These are phyloP conservation scores for Clarias pachynema DNA, from an alignment of 2,797 vertebrate genomes.

Conservation along the genomic window DNA sequence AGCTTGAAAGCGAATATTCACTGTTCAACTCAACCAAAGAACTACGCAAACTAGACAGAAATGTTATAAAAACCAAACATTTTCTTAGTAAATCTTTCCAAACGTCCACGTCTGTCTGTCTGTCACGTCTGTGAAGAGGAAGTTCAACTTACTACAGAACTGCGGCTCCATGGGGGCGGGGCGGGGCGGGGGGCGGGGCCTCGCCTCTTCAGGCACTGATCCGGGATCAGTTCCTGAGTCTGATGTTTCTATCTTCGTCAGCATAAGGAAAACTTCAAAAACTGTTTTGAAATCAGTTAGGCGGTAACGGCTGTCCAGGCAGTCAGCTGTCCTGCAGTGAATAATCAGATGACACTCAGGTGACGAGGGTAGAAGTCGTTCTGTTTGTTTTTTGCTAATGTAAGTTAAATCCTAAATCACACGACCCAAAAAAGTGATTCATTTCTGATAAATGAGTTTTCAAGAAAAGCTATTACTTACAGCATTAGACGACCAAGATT, in stretches of 20 bases:
- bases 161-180: background rate
- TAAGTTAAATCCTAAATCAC: background rate
- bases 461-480: background rate
- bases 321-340: background rate
- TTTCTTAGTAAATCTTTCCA: background rate
- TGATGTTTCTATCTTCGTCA: background rate
- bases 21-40: no score
- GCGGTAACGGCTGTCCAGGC: background rate
- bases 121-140: background rate
- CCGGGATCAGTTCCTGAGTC: background rate
- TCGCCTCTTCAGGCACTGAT: background rate
- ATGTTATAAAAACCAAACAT: no score
- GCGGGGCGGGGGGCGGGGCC: background rate
- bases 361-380: background rate
- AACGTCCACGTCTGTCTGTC: no score
- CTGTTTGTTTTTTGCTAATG: background rate
- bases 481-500: background rate
- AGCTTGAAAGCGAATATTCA: background rate
- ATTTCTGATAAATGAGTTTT: background rate
- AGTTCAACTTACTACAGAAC: background rate
- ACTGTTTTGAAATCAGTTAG: background rate
- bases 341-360: background rate
- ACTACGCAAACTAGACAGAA: background rate
- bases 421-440: background rate
- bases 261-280: background rate